phyloP scores from a whole-genome alignment of 2,113 vertebrate genomes.

The Vanacampus margaritifer region DNA sequence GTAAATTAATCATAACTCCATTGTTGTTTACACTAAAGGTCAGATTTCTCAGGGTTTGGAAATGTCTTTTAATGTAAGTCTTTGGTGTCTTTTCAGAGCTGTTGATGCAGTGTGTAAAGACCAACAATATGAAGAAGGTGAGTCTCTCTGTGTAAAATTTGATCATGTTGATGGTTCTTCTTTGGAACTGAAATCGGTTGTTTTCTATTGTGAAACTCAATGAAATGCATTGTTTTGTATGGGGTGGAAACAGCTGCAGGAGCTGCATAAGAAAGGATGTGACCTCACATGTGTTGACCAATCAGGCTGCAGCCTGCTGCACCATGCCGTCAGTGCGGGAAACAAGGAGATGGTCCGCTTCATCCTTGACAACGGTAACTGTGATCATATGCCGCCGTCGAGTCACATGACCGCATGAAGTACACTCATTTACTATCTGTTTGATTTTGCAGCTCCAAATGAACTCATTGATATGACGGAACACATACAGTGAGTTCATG shows the following conservation, averaged over 20 bases:
- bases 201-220: neutral
- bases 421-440: neutral
- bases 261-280: slow-evolving; percentile 82
- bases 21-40: neutral
- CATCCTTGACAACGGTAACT: slow-evolving; percentile 85
- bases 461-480: slow-evolving; percentile 88
- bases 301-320: slow-evolving; percentile 80
- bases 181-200: neutral
- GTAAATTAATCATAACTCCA: neutral
- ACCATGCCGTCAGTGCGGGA: slow-evolving; percentile 82
- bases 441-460: slow-evolving; percentile 73
- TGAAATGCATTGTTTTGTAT: neutral
- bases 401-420: neutral
- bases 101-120: slow-evolving; percentile 85
- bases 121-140: slow-evolving; percentile 83
- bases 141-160: slow-evolving; percentile 3
- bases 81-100: slow-evolving; percentile 11
- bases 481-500: slow-evolving; percentile 81
- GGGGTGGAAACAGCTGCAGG: slow-evolving; percentile 75
- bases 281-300: slow-evolving; percentile 78
- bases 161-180: neutral
- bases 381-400: neutral
- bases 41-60: neutral
- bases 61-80: neutral
- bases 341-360: slow-evolving; percentile 92